These are phyloP conservation scores for Sebastes taczanowskii DNA, from an alignment of 2,797 vertebrate species.

Conservation along the genomic window DNA sequence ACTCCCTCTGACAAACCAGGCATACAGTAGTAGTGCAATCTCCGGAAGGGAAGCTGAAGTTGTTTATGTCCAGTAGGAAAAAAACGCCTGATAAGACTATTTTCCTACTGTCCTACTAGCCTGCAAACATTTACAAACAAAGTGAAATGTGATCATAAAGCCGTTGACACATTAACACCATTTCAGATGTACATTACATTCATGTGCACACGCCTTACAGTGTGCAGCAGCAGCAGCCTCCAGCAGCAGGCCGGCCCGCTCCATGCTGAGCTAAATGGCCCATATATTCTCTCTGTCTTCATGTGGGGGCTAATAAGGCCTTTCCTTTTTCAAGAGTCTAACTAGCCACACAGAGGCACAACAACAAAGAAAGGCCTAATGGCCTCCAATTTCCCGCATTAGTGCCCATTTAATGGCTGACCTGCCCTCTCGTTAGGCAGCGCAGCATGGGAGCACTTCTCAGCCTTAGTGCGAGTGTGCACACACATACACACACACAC, in stretches of 20 bases:
- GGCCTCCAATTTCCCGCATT: conserved; percentile 84
- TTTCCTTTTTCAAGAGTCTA: conserved; percentile 75
- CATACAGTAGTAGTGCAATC: no score
- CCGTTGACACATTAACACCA: background rate
- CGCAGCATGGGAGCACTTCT: conserved; percentile 77
- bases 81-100: background rate
- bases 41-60: rapidly evolving
- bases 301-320: conserved; percentile 77
- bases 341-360: conserved; percentile 73
- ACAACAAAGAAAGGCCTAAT: conserved; percentile 80
- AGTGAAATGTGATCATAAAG: background rate
- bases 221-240: conserved; percentile 18
- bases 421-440: conserved; percentile 80
- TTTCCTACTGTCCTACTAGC: background rate
- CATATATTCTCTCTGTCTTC: conserved; percentile 60
- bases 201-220: background rate
- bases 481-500: conserved; percentile 25
- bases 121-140: background rate
- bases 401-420: conserved; percentile 82
- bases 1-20: rapidly evolving
- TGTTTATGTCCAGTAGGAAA: background rate
- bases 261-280: conserved; percentile 52
- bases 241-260: conserved; percentile 36
- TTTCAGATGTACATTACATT: background rate
- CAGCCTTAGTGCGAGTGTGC: conserved; percentile 29